These are phyloP conservation scores for Phataginus tetradactyla DNA, from an alignment of 2,797 vertebrate species.

Conservation along the genomic window DNA sequence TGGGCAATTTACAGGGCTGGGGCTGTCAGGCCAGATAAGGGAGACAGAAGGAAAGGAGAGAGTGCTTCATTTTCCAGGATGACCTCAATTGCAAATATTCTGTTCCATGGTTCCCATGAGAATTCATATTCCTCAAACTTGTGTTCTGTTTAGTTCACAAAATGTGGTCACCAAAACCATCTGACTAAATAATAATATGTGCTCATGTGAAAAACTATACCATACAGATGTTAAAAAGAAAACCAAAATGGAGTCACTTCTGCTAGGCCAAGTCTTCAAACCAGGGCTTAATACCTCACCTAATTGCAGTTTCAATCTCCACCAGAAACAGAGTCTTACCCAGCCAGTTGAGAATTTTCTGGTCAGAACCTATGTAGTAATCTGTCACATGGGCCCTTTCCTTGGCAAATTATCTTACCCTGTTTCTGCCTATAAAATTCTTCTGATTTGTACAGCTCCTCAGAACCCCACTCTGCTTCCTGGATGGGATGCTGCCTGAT, in stretches of 20 bases:
- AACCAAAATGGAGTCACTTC: not conserved
- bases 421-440: not conserved
- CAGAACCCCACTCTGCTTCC: not conserved
- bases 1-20: not conserved
- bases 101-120: not conserved
- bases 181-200: not conserved
- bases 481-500: not conserved
- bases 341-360: not conserved
- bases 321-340: not conserved
- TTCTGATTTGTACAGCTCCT: not conserved
- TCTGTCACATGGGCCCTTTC: not conserved
- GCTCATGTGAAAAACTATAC: not conserved
- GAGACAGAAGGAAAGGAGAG: not conserved
- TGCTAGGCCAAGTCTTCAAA: not conserved
- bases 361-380: not conserved
- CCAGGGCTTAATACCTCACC: not conserved
- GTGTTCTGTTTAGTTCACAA: constrained; percentile 4
- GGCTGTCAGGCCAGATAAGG: not conserved
- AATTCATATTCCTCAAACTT: not conserved
- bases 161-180: not conserved
- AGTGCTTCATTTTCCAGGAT: not conserved
- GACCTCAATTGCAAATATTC: not conserved
- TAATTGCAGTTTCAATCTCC: not conserved
- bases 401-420: not conserved
- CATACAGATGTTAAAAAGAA: not conserved